A percentile compares a stretch with the other conserved stretches of the same genome.
These are phyloP conservation scores for Aegypius monachus DNA, from an alignment of 2,113 vertebrate species.

Conservation along the genomic window DNA sequence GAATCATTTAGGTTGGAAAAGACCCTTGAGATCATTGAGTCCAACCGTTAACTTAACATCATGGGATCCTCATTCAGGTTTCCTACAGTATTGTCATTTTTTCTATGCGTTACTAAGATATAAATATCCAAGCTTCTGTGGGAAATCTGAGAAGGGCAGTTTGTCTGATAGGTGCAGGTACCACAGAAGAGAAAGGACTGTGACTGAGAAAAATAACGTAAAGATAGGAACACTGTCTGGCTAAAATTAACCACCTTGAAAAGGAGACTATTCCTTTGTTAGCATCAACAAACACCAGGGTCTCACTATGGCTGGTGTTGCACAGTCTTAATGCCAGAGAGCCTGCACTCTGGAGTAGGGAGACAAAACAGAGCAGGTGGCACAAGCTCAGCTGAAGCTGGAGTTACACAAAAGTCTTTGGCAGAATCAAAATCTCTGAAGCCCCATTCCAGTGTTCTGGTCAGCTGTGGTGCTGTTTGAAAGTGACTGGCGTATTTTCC, in stretches of 20 bases:
- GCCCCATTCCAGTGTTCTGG: neutral
- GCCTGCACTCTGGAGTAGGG: neutral
- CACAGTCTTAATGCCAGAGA: neutral
- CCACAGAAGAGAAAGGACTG: neutral
- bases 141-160: neutral
- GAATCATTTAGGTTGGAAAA: neutral
- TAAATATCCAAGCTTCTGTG: neutral
- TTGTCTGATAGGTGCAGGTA: neutral
- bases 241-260: neutral
- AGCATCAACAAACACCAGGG: neutral
- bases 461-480: neutral
- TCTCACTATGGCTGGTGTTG: fast-evolving
- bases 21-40: neutral
- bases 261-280: neutral
- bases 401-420: neutral
- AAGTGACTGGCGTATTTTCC: neutral
- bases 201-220: neutral
- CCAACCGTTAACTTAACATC: fast-evolving
- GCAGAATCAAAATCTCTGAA: neutral
- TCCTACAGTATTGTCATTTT: neutral
- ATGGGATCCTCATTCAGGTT: neutral
- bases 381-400: neutral
- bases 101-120: neutral
- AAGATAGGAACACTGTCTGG: neutral
- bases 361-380: neutral